Conservation (phyloP, 1,140 invertebrate species). For the Drosophila murphyi region DNA sequence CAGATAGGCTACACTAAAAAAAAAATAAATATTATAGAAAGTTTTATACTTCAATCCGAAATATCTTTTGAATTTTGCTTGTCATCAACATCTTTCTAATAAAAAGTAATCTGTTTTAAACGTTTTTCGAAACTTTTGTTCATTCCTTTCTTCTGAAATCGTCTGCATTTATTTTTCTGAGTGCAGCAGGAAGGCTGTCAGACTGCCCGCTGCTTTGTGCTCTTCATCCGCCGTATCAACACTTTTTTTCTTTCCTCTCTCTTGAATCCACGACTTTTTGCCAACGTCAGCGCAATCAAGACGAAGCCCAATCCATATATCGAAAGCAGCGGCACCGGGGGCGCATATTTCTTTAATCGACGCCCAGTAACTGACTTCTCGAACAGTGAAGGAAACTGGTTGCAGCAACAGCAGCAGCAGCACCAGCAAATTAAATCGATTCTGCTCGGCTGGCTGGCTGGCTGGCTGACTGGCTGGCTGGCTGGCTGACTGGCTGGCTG, state of each 20-base stretch:
- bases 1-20: slow-evolving; percentile 12
- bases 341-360: slow-evolving; percentile 80
- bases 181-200: slow-evolving; percentile 5
- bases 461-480: slow-evolving; percentile 6
- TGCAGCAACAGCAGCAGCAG: not conserved
- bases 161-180: not conserved
- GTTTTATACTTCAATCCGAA: no score
- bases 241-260: slow-evolving; percentile 42
- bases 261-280: slow-evolving; percentile 37
- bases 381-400: not conserved
- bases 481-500: not conserved
- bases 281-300: slow-evolving; percentile 75
- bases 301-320: slow-evolving; percentile 38
- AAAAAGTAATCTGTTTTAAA: no score
- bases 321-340: slow-evolving; percentile 29
- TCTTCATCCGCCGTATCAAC: slow-evolving; percentile 52
- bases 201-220: slow-evolving; percentile 42
- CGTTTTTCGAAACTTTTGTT: no score
- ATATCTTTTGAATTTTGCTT: no score
- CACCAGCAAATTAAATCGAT: slow-evolving; percentile 78
- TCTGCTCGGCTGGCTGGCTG: slow-evolving; percentile 35
- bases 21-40: not conserved
- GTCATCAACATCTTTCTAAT: no score
- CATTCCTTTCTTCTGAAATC: no score
- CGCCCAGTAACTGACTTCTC: slow-evolving; percentile 63